Percentiles rank a stretch among this genome's conserved stretches.
These are phyloP conservation scores for Teleopsis dalmanni DNA, from an alignment of 1,140 invertebrate genomes.

Conservation along the genomic window DNA sequence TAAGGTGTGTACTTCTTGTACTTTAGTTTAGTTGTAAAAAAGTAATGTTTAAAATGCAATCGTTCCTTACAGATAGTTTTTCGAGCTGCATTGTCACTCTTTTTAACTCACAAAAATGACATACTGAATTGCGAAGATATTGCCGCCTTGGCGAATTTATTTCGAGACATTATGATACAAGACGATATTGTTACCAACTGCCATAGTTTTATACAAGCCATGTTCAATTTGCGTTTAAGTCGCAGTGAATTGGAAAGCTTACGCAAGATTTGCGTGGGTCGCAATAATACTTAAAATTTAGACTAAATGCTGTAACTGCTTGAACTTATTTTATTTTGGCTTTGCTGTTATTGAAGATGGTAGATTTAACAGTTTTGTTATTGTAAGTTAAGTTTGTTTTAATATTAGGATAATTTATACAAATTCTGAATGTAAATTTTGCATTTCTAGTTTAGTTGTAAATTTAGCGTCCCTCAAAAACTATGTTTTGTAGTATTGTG, in stretches of 20 bases:
- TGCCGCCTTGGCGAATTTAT: slow-evolving; percentile 59
- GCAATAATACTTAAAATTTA: slow-evolving; percentile 27
- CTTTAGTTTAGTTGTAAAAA: not conserved
- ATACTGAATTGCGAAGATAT: slow-evolving; percentile 65
- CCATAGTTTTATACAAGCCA: slow-evolving; percentile 68
- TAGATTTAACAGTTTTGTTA: too few species aligned
- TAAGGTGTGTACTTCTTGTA: slow-evolving; percentile 51
- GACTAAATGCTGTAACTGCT: too few species aligned
- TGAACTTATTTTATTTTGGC: not conserved
- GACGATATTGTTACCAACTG: slow-evolving; percentile 62
- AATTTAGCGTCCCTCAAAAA: too few species aligned
- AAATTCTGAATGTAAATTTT: too few species aligned
- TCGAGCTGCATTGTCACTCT: slow-evolving; percentile 69
- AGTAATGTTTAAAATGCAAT: not conserved
- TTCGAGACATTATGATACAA: slow-evolving; percentile 59
- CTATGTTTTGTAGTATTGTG: too few species aligned
- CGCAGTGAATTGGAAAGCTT: slow-evolving; percentile 51
- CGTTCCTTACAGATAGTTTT: slow-evolving; percentile 51
- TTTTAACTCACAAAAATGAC: slow-evolving; percentile 58
- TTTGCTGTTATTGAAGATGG: not conserved
- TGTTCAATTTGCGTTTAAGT: slow-evolving; percentile 62
- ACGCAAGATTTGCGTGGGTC: slow-evolving; percentile 46
- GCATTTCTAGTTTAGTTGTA: too few species aligned
- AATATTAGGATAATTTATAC: too few species aligned
- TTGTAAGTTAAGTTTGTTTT: too few species aligned